Percentiles rank a stretch among this genome's conserved stretches.
These are phyloP conservation scores for Bedellia somnulentella DNA, from an alignment of 2,888 invertebrate species.

Conservation along the genomic window DNA sequence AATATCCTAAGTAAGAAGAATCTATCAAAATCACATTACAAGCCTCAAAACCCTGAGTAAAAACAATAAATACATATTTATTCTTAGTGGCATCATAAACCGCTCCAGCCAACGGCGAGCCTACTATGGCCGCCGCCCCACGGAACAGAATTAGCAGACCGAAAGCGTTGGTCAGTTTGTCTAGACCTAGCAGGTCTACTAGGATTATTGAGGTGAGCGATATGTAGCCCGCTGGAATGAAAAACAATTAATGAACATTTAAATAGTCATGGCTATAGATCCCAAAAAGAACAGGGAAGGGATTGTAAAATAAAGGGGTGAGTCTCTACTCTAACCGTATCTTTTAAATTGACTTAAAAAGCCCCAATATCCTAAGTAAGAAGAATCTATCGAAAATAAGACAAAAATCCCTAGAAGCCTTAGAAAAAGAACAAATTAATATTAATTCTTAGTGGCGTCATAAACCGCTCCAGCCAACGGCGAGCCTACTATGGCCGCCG, in stretches of 20 bases:
- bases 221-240: conserved; percentile 86
- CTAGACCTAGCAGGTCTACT: conserved; percentile 93
- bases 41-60: too few species aligned
- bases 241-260: not conserved
- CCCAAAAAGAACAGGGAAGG: too few species aligned
- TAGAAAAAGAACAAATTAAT: too few species aligned
- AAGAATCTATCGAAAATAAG: too few species aligned
- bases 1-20: too few species aligned
- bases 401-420: too few species aligned
- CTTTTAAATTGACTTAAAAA: too few species aligned
- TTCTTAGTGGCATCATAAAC: conserved; percentile 86
- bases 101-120: conserved; percentile 82
- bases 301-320: too few species aligned
- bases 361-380: too few species aligned
- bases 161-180: conserved; percentile 95
- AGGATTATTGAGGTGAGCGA: conserved; percentile 97
- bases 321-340: too few species aligned
- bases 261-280: too few species aligned
- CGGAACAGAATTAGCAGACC: conserved; percentile 94
- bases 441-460: conserved; percentile 79
- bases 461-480: conserved; percentile 87
- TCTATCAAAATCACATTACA: too few species aligned
- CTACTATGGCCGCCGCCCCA: conserved; percentile 90
- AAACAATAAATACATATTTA: conserved; percentile 83
- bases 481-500: conserved; percentile 86